Evolutionary conservation across 2,113 vertebrate species (phyloP), one percentile per base, ranked within the genome.

Genomic region (Pomatorhinus ruficollis): DNA sequence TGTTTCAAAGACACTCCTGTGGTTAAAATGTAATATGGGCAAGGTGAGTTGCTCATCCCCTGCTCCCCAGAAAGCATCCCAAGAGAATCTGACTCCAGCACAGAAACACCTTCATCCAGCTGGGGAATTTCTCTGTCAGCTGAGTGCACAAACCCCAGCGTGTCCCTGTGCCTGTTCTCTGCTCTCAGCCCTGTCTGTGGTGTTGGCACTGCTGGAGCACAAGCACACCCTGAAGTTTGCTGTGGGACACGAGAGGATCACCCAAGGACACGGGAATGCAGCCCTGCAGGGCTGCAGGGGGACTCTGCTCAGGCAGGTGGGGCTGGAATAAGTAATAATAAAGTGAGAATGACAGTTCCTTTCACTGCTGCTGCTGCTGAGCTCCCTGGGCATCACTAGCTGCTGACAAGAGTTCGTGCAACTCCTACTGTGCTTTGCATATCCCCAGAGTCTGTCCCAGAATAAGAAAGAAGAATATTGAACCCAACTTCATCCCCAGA

Each of bases 341-440:
- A 72, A 30, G 23, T 76, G 50, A 53, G 52, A 79, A 57, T 42
- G n/a, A 28, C 37, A 35, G 8, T 10, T 74, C 42, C 52, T 77
- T 27, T 45, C 60, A 11, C 33, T 50, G 37, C 40, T 40, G 20
- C 40, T 61, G 53, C 53, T 37, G 57, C 76, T 40, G 52, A 42
- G 33, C n/a, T 65, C 63, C 66, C 85, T 28, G 61, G 64, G 49
- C 76, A 70, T 63, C 54, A 10, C 17, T 31, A 49, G 33, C 80
- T 64, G 72, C 83, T 78, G 49, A 6, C 12, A 71, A 11, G 9
- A 59, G 30, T 59, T 90, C 50, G 57, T 86, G 35, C 75, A 59
- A 9, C 44, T 80, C 1, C 0, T 15, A 8, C 7, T 0, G 0
- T 13, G 68, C 52, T 89, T 54, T 70, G 39, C 52, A 50, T 47